Evolutionary conservation across 2,113 vertebrate species (phyloP), one percentile per base, ranked within the genome.

Genomic region (Hymenochirus boettgeri): DNA sequence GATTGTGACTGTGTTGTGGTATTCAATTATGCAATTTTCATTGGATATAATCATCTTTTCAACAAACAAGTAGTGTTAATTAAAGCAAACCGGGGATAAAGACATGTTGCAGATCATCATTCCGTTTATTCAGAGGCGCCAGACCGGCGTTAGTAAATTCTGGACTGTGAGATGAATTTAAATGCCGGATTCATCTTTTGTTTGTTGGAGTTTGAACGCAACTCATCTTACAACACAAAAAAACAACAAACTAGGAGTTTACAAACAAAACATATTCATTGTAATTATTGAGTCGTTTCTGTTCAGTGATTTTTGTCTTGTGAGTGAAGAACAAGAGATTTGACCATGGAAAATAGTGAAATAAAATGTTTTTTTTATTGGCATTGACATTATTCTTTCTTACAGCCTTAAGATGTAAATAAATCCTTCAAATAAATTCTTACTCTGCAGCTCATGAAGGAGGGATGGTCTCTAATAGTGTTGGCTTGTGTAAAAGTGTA

Each of bases 41-140:
- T 91, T 97, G 94, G 93, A 96, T 97, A 99, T 99, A 99, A 99
- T 98, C 94, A 99, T 99, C 96, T 97, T 96, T 98, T 99, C 91
- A 97, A 95, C 95, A 98, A 99, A 99, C 94, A 99, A 96, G 91
- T 83, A 18, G 89, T 82, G 87, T 97, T 99, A 99, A 99, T 99
- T 97, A 97, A 97, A 97, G 93, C 92, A 96, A 94, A 94, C 92
- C 93, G 86, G 92, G 94, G 93, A 95, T 98, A 96, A 98, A 99
- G 94, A 96, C 93, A 90, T 95, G 92, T 95, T 93, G 92, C 93
- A 75, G 92, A 92, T 97, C 97, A 94, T 97, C 97, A 94, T 91
- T 93, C 92, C 90, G 76, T 92, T 99, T 98, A 98, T 96, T 99
- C 96, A 94, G 91, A 79, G 84, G 71, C 15, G 90, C 80, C 95